Evolutionary conservation across 2,113 vertebrate genomes (phyloP), one percentile per base, ranked within the genome.

Genomic region (Sceloporus undulatus): DNA sequence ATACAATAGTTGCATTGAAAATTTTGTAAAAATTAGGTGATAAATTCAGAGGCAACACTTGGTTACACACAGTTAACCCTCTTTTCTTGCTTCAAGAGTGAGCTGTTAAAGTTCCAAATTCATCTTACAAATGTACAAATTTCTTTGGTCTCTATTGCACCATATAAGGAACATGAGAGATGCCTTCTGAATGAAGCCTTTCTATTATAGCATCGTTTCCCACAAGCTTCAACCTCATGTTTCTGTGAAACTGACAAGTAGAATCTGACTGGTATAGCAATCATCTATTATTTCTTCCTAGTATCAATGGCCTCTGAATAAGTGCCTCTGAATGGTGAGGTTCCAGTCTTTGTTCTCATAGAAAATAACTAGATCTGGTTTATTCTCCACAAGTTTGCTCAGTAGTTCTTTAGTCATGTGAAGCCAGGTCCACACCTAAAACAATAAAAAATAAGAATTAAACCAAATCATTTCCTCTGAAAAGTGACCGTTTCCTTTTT

Each of bases 1-100:
- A 78, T 73, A 83, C 75, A 90, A 34, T 59, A 90, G 74, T 79
- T 71, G 74, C 68, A 56, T 27, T 86, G 68, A 77, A 68, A 89
- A 78, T 79, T 83, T 86, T 83, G 38, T 83, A 70, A 86, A 81
- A 76, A 52, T 48, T 85, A n/a, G 68, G 59, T 82, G 79, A 82
- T 77, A 68, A 86, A 90, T 90, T 90, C 2, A 52, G 52, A 68
- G 34, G 19, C 73, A 82, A 76, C 62, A 66, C 48, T 68, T 59
- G 82, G 79, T 68, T 85, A 77, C 1, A 48, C 21, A 38, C 13
- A 8, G 38, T 89, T 86, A 52, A 86, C 65, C 70, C 74, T 78
- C 29, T 18, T 78, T 59, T 48, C 59, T 68, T 62, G 78, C 70
- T 81, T 87, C 23, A 19, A 18, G 1, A 54, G 56, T 18, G 48